These are phyloP conservation scores for Poeciliopsis prolifica DNA, from an alignment of 2,113 vertebrate species.

Conservation along the genomic window DNA sequence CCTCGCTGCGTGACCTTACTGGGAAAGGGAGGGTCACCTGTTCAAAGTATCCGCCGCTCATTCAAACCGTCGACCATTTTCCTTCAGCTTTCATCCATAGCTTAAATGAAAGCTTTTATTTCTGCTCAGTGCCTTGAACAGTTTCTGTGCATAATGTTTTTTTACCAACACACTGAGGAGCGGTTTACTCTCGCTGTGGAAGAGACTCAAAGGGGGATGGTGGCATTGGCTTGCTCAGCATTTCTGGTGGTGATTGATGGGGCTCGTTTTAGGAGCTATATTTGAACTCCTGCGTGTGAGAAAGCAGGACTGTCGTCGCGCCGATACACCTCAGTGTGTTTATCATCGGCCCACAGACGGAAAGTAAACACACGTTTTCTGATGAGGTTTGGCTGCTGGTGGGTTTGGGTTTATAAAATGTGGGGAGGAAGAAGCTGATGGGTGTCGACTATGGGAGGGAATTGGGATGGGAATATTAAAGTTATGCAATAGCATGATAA, in stretches of 20 bases:
- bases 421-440: conserved; percentile 6
- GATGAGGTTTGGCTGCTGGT: conserved; percentile 44
- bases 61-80: conserved; percentile 15
- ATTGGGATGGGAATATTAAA: background rate
- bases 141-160: background rate
- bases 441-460: background rate
- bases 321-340: conserved; percentile 39
- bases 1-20: conserved; percentile 31
- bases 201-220: conserved; percentile 23
- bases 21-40: conserved; percentile 54
- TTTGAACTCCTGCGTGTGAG: conserved; percentile 27
- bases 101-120: conserved; percentile 6
- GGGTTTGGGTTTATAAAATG: conserved; percentile 26
- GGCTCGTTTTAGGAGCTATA: conserved; percentile 66
- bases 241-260: conserved; percentile 63
- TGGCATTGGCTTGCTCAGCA: conserved; percentile 33
- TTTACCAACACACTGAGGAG: conserved; percentile 40
- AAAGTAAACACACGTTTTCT: conserved; percentile 42
- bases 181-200: conserved; percentile 57
- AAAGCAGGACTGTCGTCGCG: background rate
- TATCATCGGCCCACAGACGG: conserved; percentile 13
- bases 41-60: conserved; percentile 35
- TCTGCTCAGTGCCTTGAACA: conserved; percentile 2
- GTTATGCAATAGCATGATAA: conserved; percentile 1
- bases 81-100: background rate